Evolutionary conservation across 2,797 vertebrate species (phyloP), one percentile per base, ranked within the genome.

Genomic region (Pelodytes ibericus): DNA sequence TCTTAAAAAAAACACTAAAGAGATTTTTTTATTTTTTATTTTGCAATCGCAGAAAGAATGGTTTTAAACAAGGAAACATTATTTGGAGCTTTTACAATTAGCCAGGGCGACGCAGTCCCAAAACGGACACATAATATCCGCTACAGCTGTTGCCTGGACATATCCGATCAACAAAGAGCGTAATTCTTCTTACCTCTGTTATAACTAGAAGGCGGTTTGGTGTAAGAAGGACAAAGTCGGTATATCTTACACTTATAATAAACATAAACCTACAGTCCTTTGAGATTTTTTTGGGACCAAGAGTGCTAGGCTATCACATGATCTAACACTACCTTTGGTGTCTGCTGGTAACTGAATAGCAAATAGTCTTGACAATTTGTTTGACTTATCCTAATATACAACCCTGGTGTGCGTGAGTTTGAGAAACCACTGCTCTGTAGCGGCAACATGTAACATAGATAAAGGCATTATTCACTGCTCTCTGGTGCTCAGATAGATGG

Each of bases 361-460:
- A 78, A 78, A 78, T 78, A 72, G 18, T 20, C 26, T 57, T 78
- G 75, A 72, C 75, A 78, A 78, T 72, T 59, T 72, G 75, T 77
- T 77, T 77, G 72, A 72, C 61, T 53, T 77, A 47, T 47, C 60
- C 60, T 65, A 72, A 77, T 77, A 77, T 64, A 59, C 63, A 65
- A 30, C 30, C 47, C 27, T 49, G 64, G 70, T 36, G 49, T 22
- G 68, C 9, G 58, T 27, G 68, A 51, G 75, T 30, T 39, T 66
- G 69, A 53, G 41, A 67, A 72, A 56, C 24, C 4, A 26, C 64
- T 26, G 25, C 26, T 67, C 75, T 3, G 53, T 61, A n/a, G n/a
- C n/a, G n/a, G n/a, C n/a, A n/a, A n/a, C n/a, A n/a, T n/a, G n/a
- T n/a, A n/a, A n/a, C n/a, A n/a, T n/a, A n/a, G n/a, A n/a, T n/a